A percentile compares a stretch with the other conserved stretches of the same genome.
Conservation (phyloP, 2,888 invertebrate species). For the Agrotis ipsilon region DNA sequence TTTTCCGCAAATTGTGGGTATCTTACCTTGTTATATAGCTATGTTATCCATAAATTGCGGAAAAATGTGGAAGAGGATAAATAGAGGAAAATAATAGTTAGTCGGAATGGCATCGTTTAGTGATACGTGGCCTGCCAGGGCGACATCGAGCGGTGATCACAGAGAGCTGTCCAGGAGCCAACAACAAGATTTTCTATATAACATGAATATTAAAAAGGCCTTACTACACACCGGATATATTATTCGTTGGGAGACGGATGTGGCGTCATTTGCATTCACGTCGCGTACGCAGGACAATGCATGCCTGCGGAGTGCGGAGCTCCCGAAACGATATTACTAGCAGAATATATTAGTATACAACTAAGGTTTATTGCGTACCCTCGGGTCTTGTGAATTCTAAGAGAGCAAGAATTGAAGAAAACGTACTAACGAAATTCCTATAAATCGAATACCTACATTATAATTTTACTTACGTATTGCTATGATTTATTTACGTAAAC, state of each 20-base stretch:
- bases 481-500: conserved; percentile 18
- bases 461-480: neutral
- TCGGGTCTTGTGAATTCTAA: conserved; percentile 7
- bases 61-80: neutral
- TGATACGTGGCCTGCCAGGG: conserved; percentile 13
- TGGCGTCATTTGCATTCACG: conserved; percentile 85
- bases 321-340: conserved; percentile 60
- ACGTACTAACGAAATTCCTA: conserved; percentile 2
- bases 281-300: conserved; percentile 72
- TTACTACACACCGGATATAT: conserved; percentile 81
- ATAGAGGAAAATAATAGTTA: conserved; percentile 12
- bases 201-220: conserved; percentile 60
- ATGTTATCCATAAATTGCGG: neutral
- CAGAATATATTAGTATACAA: conserved; percentile 54
- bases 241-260: conserved; percentile 86
- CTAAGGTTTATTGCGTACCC: conserved; percentile 26
- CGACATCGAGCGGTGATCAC: conserved; percentile 32
- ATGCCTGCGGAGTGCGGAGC: conserved; percentile 48
- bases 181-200: conserved; percentile 53
- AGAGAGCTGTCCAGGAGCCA: conserved; percentile 14
- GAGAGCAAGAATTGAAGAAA: neutral
- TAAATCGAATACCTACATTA: neutral
- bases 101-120: conserved; percentile 6
- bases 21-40: neutral
- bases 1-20: conserved; percentile 23